These are phyloP conservation scores for Condylostylus longicornis DNA, from an alignment of 1,140 invertebrate genomes.

Conservation along the genomic window DNA sequence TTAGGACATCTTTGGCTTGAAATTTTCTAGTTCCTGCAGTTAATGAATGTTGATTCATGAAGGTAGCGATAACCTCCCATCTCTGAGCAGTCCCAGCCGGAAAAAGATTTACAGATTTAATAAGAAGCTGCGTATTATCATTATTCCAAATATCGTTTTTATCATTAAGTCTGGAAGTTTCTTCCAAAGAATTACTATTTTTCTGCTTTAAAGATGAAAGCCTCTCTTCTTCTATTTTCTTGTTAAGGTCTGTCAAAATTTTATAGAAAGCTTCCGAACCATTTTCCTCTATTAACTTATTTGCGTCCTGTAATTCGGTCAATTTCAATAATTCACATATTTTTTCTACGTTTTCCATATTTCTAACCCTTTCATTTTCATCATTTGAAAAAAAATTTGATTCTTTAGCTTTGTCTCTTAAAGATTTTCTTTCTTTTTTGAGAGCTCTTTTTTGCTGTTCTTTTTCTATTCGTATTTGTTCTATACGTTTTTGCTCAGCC, in stretches of 20 bases:
- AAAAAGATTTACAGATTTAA: conserved; percentile 92
- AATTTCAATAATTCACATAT: conserved; percentile 67
- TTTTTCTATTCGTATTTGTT: conserved; percentile 72
- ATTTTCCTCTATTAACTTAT: conserved; percentile 49
- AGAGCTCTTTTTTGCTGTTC: conserved; percentile 68
- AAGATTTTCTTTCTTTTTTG: conserved; percentile 70
- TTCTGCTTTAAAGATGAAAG: too few species aligned
- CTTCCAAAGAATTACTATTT: too few species aligned
- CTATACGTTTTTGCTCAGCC: conserved; percentile 60
- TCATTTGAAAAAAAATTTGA: conserved; percentile 69
- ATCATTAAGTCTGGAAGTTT: conserved; percentile 30
- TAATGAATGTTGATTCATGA: conserved; percentile 78
- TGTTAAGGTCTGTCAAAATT: conserved; percentile 52
- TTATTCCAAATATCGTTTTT: conserved; percentile 53
- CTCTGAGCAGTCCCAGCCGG: conserved; percentile 88
- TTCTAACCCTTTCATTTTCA: conserved; percentile 56
- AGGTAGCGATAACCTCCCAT: conserved; percentile 94
- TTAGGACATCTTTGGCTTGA: conserved; percentile 80
- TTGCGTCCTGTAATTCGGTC: conserved; percentile 58
- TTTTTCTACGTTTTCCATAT: conserved; percentile 82
- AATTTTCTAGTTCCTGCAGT: conserved; percentile 37
- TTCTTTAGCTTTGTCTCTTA: conserved; percentile 74
- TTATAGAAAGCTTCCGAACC: conserved; percentile 47
- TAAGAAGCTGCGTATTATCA: conserved; percentile 71
- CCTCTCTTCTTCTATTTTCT: conserved; percentile 56